Evolutionary conservation across 2,888 invertebrate species (phyloP).

Genomic region (Gibbula magus): DNA sequence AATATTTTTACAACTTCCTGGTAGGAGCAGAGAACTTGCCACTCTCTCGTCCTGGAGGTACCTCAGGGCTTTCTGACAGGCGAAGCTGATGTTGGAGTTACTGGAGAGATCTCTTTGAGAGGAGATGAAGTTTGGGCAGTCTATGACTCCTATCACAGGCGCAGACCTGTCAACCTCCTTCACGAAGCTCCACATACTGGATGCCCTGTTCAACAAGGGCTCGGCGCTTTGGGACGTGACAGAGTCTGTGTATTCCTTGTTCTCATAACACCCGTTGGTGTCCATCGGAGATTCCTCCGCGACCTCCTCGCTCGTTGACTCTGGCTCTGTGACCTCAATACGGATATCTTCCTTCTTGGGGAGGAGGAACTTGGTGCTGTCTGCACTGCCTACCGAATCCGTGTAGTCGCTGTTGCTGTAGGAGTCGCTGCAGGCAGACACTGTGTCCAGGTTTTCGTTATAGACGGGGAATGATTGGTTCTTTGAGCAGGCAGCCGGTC

Average conservation of each 20-base stretch:
- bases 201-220: neutral
- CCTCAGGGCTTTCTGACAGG: constrained; percentile 38
- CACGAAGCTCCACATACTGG: constrained; percentile 11
- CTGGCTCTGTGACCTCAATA: neutral
- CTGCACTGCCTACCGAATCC: constrained; percentile 39
- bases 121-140: neutral
- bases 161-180: neutral
- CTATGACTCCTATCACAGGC: neutral
- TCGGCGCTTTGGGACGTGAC: neutral
- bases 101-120: constrained; percentile 25
- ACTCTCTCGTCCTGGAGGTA: constrained; percentile 39
- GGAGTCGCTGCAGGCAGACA: constrained; percentile 14
- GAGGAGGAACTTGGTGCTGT: constrained; percentile 36
- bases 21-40: constrained; percentile 36
- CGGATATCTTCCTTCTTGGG: neutral
- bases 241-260: constrained; percentile 10
- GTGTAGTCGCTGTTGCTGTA: constrained; percentile 40
- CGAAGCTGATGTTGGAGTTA: constrained; percentile 30
- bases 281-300: neutral
- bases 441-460: neutral
- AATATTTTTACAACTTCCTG: constrained; percentile 13
- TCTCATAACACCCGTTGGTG: neutral
- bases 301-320: neutral
- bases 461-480: too few species aligned
- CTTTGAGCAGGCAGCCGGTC: too few species aligned